Percentiles rank a stretch among this genome's conserved stretches.
phyloP scores from a whole-genome alignment of 2,888 invertebrate species.

The Aporophyla lueneburgensis region DNA sequence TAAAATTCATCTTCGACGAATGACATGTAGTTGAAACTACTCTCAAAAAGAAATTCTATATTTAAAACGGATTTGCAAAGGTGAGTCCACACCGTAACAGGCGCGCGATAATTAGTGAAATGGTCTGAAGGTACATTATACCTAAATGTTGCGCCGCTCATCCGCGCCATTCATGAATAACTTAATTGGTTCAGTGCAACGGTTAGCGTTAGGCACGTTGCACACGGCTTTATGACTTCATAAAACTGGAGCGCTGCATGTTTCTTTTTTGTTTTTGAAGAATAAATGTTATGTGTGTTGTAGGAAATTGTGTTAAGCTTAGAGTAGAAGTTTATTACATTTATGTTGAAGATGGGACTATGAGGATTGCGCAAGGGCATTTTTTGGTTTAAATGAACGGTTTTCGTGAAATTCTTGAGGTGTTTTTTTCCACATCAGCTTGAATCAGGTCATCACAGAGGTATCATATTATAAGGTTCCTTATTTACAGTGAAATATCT shows the following conservation, averaged over 20 bases:
- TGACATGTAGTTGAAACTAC: not conserved
- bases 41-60: not conserved
- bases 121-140: slow-evolving; percentile 60
- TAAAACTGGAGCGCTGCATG: slow-evolving; percentile 18
- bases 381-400: not conserved
- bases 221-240: slow-evolving; percentile 54
- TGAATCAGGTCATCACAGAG: not conserved
- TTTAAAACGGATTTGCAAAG: slow-evolving; percentile 1
- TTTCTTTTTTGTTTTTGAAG: slow-evolving; percentile 18
- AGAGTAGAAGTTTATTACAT: slow-evolving; percentile 5
- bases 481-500: not conserved
- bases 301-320: slow-evolving; percentile 16
- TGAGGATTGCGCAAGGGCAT: not conserved
- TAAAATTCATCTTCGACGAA: not conserved
- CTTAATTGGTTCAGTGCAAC: slow-evolving; percentile 80
- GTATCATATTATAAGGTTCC: not conserved
- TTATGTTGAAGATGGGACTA: not conserved
- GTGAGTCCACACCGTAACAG: slow-evolving; percentile 27
- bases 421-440: too few relatives aligned
- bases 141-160: slow-evolving; percentile 65
- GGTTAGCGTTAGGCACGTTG: slow-evolving; percentile 62
- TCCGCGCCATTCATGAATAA: slow-evolving; percentile 83
- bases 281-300: slow-evolving; percentile 10
- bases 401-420: not conserved
- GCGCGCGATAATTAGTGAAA: slow-evolving; percentile 64